Evolutionary conservation across 2,113 vertebrate genomes (phyloP).

Genomic region (Rhinopomastus cyanomelas): DNA sequence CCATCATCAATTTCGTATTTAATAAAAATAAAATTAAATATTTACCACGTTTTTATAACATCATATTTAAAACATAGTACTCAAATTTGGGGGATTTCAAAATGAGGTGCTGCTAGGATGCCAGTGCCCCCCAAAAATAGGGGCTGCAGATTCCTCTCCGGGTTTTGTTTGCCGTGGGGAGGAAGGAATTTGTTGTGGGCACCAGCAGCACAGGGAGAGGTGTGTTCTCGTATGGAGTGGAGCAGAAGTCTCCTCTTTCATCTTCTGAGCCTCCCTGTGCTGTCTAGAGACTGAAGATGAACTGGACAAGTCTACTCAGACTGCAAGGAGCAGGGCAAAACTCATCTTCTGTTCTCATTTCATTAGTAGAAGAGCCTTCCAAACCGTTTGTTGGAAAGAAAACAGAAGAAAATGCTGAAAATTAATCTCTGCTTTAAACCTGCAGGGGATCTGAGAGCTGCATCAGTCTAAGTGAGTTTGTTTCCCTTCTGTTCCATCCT

Average conservation of each 20-base stretch:
- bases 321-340: background rate
- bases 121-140: background rate
- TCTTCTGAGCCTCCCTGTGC: background rate
- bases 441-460: background rate
- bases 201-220: background rate
- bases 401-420: background rate
- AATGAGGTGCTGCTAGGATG: background rate
- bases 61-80: constrained; percentile 57
- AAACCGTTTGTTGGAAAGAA: background rate
- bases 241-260: background rate
- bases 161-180: background rate
- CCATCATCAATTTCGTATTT: constrained; percentile 78
- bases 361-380: background rate
- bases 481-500: background rate
- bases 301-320: background rate
- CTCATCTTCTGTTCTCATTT: background rate
- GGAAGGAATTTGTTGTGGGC: background rate
- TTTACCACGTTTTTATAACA: constrained; percentile 71
- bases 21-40: constrained; percentile 82
- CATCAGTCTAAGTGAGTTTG: background rate
- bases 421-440: background rate
- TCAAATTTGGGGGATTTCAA: constrained; percentile 40
- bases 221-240: background rate
- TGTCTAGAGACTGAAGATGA: background rate
- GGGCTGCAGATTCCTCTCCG: background rate